Conservation (phyloP, 2,888 invertebrate species). For the Lepas anatifera region DNA sequence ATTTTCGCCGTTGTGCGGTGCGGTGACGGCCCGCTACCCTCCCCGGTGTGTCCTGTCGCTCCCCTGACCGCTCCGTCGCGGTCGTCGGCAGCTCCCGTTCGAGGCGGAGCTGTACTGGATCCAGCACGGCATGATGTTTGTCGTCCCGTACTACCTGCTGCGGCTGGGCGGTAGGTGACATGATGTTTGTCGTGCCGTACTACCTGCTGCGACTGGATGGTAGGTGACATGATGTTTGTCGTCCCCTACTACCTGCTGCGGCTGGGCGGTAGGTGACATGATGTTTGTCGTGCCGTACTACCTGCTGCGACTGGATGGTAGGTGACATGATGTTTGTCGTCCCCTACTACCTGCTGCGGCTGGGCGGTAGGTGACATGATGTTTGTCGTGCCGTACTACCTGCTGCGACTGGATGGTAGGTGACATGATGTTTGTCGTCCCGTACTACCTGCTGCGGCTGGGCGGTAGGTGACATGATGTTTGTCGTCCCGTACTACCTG, state of each 20-base stretch:
- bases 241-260: slow-evolving; percentile 81
- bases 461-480: slow-evolving; percentile 19
- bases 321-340: not conserved
- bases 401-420: slow-evolving; percentile 87
- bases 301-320: not conserved
- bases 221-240: slow-evolving; percentile 67
- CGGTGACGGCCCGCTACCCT: no score
- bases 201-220: slow-evolving; percentile 56
- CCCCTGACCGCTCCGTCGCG: slow-evolving; percentile 19
- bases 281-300: no score
- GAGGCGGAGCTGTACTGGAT: slow-evolving; percentile 90
- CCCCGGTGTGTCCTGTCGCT: no score
- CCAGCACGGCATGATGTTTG: slow-evolving; percentile 88
- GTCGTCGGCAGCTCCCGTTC: slow-evolving; percentile 59
- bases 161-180: slow-evolving; percentile 41
- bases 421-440: slow-evolving; percentile 85
- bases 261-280: slow-evolving; percentile 39
- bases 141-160: slow-evolving; percentile 84
- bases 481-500: slow-evolving; percentile 46
- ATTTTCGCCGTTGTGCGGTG: no score
- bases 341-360: no score
- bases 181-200: slow-evolving; percentile 84
- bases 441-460: slow-evolving; percentile 65
- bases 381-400: slow-evolving; percentile 86
- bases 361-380: slow-evolving; percentile 30